Evolutionary conservation across 2,113 vertebrate species (phyloP), one percentile per base, ranked within the genome.

Genomic region (Tachysurus vachellii): DNA sequence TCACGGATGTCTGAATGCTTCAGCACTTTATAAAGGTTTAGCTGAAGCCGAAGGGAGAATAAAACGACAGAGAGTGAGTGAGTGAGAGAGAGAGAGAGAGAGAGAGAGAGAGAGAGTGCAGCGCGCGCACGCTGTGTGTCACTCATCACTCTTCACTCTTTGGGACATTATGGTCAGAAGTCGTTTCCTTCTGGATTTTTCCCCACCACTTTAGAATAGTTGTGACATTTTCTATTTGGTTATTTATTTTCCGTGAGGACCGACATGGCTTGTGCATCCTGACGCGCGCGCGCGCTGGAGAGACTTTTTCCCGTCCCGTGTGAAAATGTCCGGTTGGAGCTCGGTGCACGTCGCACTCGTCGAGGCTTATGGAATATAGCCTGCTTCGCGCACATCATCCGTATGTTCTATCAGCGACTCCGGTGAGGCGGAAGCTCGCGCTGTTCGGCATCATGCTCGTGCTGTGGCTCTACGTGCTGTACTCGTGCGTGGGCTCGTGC

Each of bases 401-500:
- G 91, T 88, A 95, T 94, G 96, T 93, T 87, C 88, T 92, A 90
- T 94, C 94, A 85, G 94, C 93, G 85, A 93, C 94, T 89, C 94
- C 94, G 91, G 93, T 95, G 93, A 97, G 96, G 93, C 97, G 96
- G 94, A 96, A 96, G 91, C 94, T 97, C 64, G 77, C 96, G 73
- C 93, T 96, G 59, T 93, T 98, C 87, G 94, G 95, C 96, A 95
- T 96, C 95, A 99, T 99, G 98, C 95, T 99, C 89, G 93, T 97
- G 89, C 88, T 99, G 91, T 99, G 97, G 97, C 95, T 97, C 8
- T 99, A 97, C 75, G 95, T 97, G 96, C 93, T 99, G 57, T 98
- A 97, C 93, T 98, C 97, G 42, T 99, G 97, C 95, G 96, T 96
- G 93, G 96, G 97, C 86, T 96, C 96, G 85, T 98, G 97, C 94